Conservation (phyloP, 1,140 invertebrate genomes). For the Conopomorpha cramerella region DNA sequence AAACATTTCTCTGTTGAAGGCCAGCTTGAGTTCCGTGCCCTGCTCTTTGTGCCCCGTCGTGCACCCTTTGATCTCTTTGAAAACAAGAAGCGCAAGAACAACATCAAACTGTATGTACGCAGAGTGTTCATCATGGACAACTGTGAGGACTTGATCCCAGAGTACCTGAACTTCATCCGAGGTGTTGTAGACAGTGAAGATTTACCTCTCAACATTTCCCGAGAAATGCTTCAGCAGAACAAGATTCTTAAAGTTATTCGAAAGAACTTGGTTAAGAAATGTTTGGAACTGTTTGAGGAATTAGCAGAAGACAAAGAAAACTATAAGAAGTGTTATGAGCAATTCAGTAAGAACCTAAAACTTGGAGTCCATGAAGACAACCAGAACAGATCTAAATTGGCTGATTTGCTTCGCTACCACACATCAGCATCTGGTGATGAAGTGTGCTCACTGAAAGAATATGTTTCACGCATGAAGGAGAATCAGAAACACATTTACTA, state of each 20-base stretch:
- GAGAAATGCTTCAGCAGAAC: constrained; percentile 99
- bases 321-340: constrained; percentile 98
- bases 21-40: constrained; percentile 94
- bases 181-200: constrained; percentile 99
- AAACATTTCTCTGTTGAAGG: constrained; percentile 99
- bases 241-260: constrained; percentile 98
- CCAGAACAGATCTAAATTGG: constrained; percentile 90
- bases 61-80: constrained; percentile 98
- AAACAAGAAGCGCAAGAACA: constrained; percentile 97
- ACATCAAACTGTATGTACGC: constrained; percentile 97
- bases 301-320: constrained; percentile 95
- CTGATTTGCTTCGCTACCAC: constrained; percentile 90
- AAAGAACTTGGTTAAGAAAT: constrained; percentile 99
- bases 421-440: constrained; percentile 96
- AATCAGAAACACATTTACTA: constrained; percentile 98
- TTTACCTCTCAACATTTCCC: constrained; percentile 96
- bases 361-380: constrained; percentile 97
- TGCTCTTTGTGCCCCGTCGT: constrained; percentile 92
- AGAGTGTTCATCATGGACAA: constrained; percentile 99
- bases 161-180: constrained; percentile 96
- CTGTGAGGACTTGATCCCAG: constrained; percentile 97
- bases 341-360: constrained; percentile 98
- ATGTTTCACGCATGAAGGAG: constrained; percentile 97
- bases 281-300: constrained; percentile 95
- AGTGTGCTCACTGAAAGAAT: constrained; percentile 90